Conservation (phyloP, 1,140 invertebrate species). For the Campoletis sonorensis region DNA sequence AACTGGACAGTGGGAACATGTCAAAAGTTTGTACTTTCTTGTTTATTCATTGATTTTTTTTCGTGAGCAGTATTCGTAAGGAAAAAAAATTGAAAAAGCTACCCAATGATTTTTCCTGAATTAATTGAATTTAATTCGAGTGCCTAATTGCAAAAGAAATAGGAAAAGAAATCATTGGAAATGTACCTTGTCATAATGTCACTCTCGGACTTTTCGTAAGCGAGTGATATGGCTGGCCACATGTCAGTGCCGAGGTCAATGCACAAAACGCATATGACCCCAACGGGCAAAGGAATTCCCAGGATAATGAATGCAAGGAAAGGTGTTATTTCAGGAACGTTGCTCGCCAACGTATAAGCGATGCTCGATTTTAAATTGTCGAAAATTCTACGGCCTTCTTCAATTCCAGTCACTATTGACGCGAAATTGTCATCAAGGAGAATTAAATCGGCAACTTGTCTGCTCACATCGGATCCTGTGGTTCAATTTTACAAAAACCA, state of each 20-base stretch:
- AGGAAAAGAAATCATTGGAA: not conserved
- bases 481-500: conserved; percentile 27
- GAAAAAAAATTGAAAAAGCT: too few relatives aligned
- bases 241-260: conserved; percentile 93
- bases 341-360: conserved; percentile 92
- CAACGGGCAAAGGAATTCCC: conserved; percentile 89
- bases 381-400: conserved; percentile 93
- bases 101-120: too few relatives aligned
- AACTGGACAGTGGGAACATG: too few relatives aligned
- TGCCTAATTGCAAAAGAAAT: not conserved
- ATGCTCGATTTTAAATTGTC: conserved; percentile 97
- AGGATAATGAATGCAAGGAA: conserved; percentile 90
- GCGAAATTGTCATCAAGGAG: conserved; percentile 95
- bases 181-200: conserved; percentile 87
- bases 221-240: conserved; percentile 88
- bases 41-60: too few relatives aligned
- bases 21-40: too few relatives aligned
- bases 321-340: conserved; percentile 93
- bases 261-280: conserved; percentile 88
- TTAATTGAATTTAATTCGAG: too few relatives aligned
- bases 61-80: too few relatives aligned
- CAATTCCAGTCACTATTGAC: conserved; percentile 92
- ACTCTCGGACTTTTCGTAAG: conserved; percentile 90
- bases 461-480: conserved; percentile 84
- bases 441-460: conserved; percentile 96